Conservation (phyloP, 2,113 vertebrate genomes). For the Ptilorrhoa leucosticta region DNA sequence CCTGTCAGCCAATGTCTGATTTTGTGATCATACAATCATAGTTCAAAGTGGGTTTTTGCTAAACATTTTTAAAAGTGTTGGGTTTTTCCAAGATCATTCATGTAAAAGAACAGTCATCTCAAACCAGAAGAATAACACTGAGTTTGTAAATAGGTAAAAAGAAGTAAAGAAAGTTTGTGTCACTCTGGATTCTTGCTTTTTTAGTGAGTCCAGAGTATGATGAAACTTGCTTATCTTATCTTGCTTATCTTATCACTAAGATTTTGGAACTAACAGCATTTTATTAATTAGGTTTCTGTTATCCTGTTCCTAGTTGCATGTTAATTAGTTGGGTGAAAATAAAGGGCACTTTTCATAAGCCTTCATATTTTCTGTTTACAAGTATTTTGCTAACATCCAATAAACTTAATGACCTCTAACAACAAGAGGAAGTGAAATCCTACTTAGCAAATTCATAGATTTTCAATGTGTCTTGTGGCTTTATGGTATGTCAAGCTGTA, state of each 20-base stretch:
- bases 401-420: constrained; percentile 70
- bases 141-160: constrained; percentile 15
- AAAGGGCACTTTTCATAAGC: constrained; percentile 58
- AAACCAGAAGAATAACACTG: not conserved
- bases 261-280: constrained; percentile 19
- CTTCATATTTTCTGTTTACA: constrained; percentile 72
- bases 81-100: not conserved
- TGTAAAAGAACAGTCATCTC: not conserved
- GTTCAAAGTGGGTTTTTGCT: not conserved
- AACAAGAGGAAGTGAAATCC: constrained; percentile 70
- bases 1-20: not conserved
- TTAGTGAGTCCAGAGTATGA: not conserved
- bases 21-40: not conserved
- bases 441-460: constrained; percentile 69
- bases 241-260: not conserved
- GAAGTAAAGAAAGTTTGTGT: not conserved
- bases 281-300: constrained; percentile 62
- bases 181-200: constrained; percentile 13
- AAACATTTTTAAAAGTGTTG: not conserved
- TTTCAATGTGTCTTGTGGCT: constrained; percentile 63
- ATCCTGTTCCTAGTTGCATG: constrained; percentile 27
- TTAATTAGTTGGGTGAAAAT: constrained; percentile 65
- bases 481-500: constrained; percentile 31
- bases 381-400: constrained; percentile 65
- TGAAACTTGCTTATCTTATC: constrained; percentile 49